Percentiles rank a stretch among this genome's conserved stretches.
Conservation (phyloP, 2,113 vertebrate genomes). For the Ibidorhyncha struthersii region DNA sequence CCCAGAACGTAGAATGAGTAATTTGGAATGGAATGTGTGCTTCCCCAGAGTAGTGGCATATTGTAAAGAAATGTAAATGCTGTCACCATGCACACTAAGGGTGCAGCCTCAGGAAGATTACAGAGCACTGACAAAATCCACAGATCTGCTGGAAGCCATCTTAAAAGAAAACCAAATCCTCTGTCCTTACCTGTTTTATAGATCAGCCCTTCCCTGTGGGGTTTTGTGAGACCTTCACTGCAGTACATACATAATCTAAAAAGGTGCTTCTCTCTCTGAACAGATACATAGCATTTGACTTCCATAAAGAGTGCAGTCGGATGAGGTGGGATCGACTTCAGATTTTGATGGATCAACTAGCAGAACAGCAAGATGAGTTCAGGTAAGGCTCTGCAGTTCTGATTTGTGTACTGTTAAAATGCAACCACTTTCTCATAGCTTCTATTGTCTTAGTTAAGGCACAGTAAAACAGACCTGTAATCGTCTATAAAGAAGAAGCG, state of each 20-base stretch:
- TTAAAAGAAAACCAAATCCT: not conserved
- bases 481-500: not conserved
- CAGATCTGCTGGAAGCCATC: not conserved
- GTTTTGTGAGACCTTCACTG: not conserved
- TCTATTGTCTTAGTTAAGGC: not conserved
- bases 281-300: constrained; percentile 93
- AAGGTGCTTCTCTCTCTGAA: not conserved
- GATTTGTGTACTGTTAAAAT: not conserved
- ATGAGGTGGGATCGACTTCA: constrained; percentile 96
- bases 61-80: not conserved
- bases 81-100: not conserved
- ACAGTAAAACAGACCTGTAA: not conserved
- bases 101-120: not conserved
- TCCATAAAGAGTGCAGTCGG: constrained; percentile 94
- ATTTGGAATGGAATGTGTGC: not conserved
- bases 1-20: not conserved
- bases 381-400: constrained; percentile 74
- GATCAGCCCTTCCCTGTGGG: not conserved
- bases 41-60: not conserved
- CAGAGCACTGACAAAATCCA: not conserved
- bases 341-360: constrained; percentile 86
- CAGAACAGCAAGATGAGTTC: constrained; percentile 90
- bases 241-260: not conserved
- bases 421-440: not conserved
- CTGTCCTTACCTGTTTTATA: not conserved